Evolutionary conservation across 2,797 vertebrate genomes (phyloP), one percentile per base, ranked within the genome.

Genomic region (Sebastes nivosus): DNA sequence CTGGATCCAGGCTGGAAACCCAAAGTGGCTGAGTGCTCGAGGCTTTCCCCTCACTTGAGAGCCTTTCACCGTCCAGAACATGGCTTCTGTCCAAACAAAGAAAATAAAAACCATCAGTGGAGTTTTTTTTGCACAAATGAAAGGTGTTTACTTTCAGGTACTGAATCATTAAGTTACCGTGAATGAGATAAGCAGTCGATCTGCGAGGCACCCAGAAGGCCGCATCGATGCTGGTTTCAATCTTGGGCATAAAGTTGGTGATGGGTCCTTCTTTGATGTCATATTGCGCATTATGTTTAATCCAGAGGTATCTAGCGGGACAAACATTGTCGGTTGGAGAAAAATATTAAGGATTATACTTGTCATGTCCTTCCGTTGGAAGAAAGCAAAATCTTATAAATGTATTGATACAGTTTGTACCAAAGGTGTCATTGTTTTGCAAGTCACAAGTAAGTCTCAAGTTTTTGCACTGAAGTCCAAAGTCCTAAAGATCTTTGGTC

Each of bases 21-120:
- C 95, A 77, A 95, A 94, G 68, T 86, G 93, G 38, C 80, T 92
- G 79, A 97, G 95, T 16, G 91, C 78, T 87, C 94, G 90, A 10
- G 90, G 84, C 67, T 89, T 92, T 24, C 92, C 92, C 79, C 90
- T 95, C 20, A 95, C 87, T 5, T 83, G 80, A 10, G 93, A 95
- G 16, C 94, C 92, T 75, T 91, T 95, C 74, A 96, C 87, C 3
- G 93, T 95, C 96, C 96, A 96, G 90, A 95, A 95, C 76, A 83
- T 93, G 25, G 94, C 91, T 58, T 94, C 96, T 96, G 70, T 67
- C 3, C 3, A 60, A 54, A 73, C 50, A 57, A 8, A 65, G 6
- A 13, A 52, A 50, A 29, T 7, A 3, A 1, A 36, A 29, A 29
- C 1, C 14, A 42, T 67, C 22, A 46, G 64, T 16, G 61, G n/a